phyloP scores from a whole-genome alignment of 2,113 vertebrate species.

The Ptilonorhynchus violaceus region DNA sequence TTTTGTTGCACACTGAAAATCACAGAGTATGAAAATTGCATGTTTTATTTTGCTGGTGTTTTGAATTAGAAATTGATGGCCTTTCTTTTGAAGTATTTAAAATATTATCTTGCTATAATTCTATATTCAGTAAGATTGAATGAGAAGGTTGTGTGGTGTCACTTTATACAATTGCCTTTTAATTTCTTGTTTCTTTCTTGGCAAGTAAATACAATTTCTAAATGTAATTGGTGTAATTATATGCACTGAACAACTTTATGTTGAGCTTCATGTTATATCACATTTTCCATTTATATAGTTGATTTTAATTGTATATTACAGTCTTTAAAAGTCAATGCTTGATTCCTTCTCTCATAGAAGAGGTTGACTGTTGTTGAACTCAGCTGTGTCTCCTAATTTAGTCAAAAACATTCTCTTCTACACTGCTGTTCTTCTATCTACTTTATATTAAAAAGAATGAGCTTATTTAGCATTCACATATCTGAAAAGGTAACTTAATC shows the following conservation, averaged over 20 bases:
- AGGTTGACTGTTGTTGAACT: constrained; percentile 55
- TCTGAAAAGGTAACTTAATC: neutral
- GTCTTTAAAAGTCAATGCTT: constrained; percentile 66
- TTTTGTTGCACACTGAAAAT: constrained; percentile 45
- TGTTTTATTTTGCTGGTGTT: constrained; percentile 62
- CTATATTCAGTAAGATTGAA: constrained; percentile 58
- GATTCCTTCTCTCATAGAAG: constrained; percentile 56
- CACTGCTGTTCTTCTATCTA: neutral
- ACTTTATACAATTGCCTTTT: constrained; percentile 70
- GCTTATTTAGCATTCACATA: neutral
- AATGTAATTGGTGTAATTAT: constrained; percentile 73
- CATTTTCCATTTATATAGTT: constrained; percentile 50
- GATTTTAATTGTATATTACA: constrained; percentile 65
- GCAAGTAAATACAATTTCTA: constrained; percentile 74
- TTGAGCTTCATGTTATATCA: constrained; percentile 69
- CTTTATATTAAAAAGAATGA: neutral
- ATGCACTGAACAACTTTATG: constrained; percentile 65
- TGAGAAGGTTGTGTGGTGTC: constrained; percentile 61
- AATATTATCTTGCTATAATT: constrained; percentile 57
- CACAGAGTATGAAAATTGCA: constrained; percentile 43
- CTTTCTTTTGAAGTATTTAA: constrained; percentile 68
- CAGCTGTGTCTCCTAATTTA: constrained; percentile 38
- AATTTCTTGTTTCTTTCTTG: constrained; percentile 59
- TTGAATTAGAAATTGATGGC: constrained; percentile 66
- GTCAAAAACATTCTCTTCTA: constrained; percentile 34